These are phyloP conservation scores for Lipophrys pholis DNA, from an alignment of 2,113 vertebrate species.

Conservation along the genomic window DNA sequence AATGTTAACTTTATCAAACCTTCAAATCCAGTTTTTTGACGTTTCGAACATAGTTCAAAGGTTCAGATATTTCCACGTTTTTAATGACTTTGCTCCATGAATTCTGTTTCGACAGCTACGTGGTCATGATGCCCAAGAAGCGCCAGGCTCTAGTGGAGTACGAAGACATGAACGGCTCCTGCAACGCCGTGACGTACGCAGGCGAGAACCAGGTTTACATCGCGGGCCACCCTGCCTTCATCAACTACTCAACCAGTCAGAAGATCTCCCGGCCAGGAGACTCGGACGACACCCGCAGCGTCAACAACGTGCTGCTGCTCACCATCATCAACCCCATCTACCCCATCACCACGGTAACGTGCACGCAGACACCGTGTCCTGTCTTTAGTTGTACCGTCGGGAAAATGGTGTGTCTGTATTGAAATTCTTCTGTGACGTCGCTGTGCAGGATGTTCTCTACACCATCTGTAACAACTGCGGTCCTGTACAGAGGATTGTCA, in stretches of 20 bases:
- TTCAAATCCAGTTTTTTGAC: too few relatives aligned
- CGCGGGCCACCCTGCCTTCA: constrained; percentile 92
- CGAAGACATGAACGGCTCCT: constrained; percentile 91
- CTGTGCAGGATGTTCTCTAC: constrained; percentile 91
- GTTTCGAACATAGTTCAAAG: not conserved
- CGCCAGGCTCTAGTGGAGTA: constrained; percentile 95
- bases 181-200: constrained; percentile 93
- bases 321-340: constrained; percentile 95
- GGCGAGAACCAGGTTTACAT: constrained; percentile 96
- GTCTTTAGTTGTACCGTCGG: not conserved
- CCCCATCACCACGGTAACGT: constrained; percentile 89
- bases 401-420: not conserved
- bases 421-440: constrained; percentile 10
- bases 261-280: constrained; percentile 95
- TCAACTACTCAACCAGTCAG: constrained; percentile 98
- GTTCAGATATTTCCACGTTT: not conserved
- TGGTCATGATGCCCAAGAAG: constrained; percentile 98
- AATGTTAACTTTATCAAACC: too few relatives aligned
- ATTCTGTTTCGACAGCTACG: constrained; percentile 81
- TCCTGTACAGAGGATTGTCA: constrained; percentile 96
- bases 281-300: constrained; percentile 88
- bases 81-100: not conserved
- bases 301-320: constrained; percentile 95
- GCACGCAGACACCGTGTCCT: not conserved
- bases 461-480: constrained; percentile 97